Evolutionary conservation across 1,140 invertebrate genomes (phyloP), one percentile per base, ranked within the genome.

Genomic region (Bombus superbus): DNA sequence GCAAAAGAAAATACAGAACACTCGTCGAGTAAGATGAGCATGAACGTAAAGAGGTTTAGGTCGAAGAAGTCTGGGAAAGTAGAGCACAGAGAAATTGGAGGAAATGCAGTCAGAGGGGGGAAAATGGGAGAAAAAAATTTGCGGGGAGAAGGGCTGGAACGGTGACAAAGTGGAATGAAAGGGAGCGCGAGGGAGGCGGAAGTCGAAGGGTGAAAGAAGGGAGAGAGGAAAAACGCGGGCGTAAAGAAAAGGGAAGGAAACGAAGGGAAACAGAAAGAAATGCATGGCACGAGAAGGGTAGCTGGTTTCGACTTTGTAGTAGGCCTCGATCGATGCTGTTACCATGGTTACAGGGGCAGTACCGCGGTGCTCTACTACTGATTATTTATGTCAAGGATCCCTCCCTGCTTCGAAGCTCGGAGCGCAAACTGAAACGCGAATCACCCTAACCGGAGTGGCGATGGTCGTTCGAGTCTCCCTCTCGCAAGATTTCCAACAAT

Each of bases 311-410:
- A 91, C 86, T 88, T 91, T 85, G 88, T 83, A 88, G 85, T 89
- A 85, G 81, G 90, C 91, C 81, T 90, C 93, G 94, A 95, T 95
- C 94, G 94, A 95, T 95, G 91, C 81, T 89, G 94, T 95, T 86
- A 85, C 92, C 92, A 94, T 94, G 91, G 92, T 88, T 87, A 95
- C 94, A 83, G 74, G 91, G 86, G 89, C 87, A 86, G 87, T 86
- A 88, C 88, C 91, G 91, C 90, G 92, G 92, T 94, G 92, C 93
- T 95, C 92, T 91, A 93, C 93, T 94, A 91, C 93, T 94, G 93
- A 94, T 95, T 95, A 95, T 95, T 95, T 94, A 95, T 94, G 94
- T 95, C 94, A 95, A 95, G 94, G 94, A 95, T 95, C 91, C 92
- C 90, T 92, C 92, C 88, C 89, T 90, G 68, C 85, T 64, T 86